A percentile compares a stretch with the other conserved stretches of the same genome.
Evolutionary conservation across 2,113 vertebrate genomes (phyloP).

Genomic region (Ochotona curzoniae): DNA sequence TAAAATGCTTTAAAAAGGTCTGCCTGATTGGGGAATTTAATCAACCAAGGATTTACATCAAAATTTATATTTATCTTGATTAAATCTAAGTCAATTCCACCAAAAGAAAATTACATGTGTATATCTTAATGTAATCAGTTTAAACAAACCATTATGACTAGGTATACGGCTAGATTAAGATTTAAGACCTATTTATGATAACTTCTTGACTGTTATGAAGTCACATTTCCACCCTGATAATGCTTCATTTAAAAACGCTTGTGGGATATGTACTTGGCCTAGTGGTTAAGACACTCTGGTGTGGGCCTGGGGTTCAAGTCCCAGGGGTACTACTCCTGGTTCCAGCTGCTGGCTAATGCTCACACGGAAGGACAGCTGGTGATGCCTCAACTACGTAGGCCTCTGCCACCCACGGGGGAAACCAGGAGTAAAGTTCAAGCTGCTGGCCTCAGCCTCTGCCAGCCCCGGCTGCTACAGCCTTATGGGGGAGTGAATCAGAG

Average conservation of each 20-base stretch:
- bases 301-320: too few relatives aligned
- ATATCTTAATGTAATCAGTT: slow-evolving; percentile 61
- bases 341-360: too few relatives aligned
- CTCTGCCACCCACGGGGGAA: too few relatives aligned
- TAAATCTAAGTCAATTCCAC: slow-evolving; percentile 68
- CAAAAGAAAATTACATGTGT: slow-evolving; percentile 64
- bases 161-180: slow-evolving; percentile 51
- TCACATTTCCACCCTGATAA: not conserved
- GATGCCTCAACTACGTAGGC: too few relatives aligned
- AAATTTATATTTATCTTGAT: slow-evolving; percentile 70
- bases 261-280: too few relatives aligned
- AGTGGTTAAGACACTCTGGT: too few relatives aligned
- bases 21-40: slow-evolving; percentile 77
- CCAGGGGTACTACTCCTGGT: too few relatives aligned
- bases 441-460: too few relatives aligned
- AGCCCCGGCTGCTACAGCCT: too few relatives aligned
- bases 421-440: too few relatives aligned
- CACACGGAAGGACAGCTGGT: too few relatives aligned
- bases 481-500: too few relatives aligned
- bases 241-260: not conserved
- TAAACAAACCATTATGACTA: slow-evolving; percentile 35
- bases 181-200: slow-evolving; percentile 55
- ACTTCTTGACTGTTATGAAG: slow-evolving; percentile 23
- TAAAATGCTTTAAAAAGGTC: slow-evolving; percentile 78
- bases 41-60: slow-evolving; percentile 69